Evolutionary conservation across 2,888 invertebrate species (phyloP), one percentile per base, ranked within the genome.

Genomic region (Lithophane semibrunnea): DNA sequence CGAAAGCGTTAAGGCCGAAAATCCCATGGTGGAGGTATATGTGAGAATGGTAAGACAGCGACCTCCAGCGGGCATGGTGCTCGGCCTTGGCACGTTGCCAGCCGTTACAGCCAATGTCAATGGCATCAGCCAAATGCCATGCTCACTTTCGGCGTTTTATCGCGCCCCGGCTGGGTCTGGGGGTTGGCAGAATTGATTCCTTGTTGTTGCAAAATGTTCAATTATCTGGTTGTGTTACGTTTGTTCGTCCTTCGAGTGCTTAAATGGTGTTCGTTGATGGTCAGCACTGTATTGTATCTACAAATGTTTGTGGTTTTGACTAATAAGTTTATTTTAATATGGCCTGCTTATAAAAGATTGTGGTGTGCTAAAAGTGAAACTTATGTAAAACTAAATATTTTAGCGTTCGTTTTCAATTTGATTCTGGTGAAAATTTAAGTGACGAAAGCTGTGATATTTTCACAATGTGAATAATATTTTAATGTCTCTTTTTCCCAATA

Each of bases 81-180:
- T 85, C 85, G 89, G 88, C 91, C 91, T 90, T 92, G 91, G 92
- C 92, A 74, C 81, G 73, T 54, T 75, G 93, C 94, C 94, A 94
- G 89, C 88, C 89, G 91, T 90, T 89, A 89, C 90, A 90, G 86
- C 90, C 94, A 95, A 94, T 94, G 95, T 94, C 95, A 95, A 93
- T 94, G 94, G 92, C 94, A 93, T 89, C 90, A 86, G 91, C 91
- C 90, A 88, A 92, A 91, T 91, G 91, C 85, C 92, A 88, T 89
- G 90, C 89, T 90, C 88, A 87, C 90, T 91, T 91, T 90, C 88
- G 79, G 78, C 82, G 86, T 75, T 86, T 82, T 83, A 86, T 83
- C 77, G 84, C 81, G 64, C 66, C 82, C 52, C 70, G 79, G 24
- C 61, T 29, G 49, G 70, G 76, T 47, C 65, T n/a, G 37, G 66